A percentile compares a stretch with the other conserved stretches of the same genome.
These are phyloP conservation scores for Pitangus sulphuratus DNA, from an alignment of 2,797 vertebrate species.

Conservation along the genomic window DNA sequence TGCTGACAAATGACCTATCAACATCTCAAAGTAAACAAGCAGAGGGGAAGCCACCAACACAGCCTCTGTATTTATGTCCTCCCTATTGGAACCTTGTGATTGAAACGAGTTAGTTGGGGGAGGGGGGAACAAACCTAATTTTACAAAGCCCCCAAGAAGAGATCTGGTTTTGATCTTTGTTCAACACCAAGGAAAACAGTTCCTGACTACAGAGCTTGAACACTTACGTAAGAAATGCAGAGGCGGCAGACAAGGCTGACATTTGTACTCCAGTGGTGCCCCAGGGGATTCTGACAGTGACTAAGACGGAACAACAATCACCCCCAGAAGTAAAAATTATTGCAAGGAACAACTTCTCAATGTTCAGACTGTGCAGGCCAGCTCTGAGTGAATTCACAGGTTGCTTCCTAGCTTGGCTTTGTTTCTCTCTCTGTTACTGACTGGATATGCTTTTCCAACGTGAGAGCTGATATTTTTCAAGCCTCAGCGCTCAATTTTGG, in stretches of 20 bases:
- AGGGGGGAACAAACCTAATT: not conserved
- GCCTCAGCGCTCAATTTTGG: not conserved
- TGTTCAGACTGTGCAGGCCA: not conserved
- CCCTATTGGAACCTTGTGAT: not conserved
- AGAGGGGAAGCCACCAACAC: not conserved
- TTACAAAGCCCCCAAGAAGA: not conserved
- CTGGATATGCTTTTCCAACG: not conserved
- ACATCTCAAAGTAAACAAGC: not conserved
- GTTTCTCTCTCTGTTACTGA: not conserved
- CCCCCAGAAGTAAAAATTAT: not conserved
- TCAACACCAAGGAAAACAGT: not conserved
- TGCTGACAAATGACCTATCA: not conserved
- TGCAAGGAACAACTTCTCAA: not conserved
- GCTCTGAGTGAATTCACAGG: not conserved
- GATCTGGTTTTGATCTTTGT: not conserved
- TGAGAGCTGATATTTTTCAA: not conserved
- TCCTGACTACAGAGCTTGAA: not conserved
- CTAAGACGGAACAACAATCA: not conserved
- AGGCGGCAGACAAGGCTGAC: not conserved
- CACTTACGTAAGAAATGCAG: not conserved
- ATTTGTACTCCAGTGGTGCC: not conserved
- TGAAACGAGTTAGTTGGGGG: not conserved
- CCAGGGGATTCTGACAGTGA: not conserved
- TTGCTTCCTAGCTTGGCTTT: not conserved
- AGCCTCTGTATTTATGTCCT: not conserved